A percentile compares a stretch with the other conserved stretches of the same genome.
Conservation (phyloP, 2,113 vertebrate species). For the Charadrius vociferus region DNA sequence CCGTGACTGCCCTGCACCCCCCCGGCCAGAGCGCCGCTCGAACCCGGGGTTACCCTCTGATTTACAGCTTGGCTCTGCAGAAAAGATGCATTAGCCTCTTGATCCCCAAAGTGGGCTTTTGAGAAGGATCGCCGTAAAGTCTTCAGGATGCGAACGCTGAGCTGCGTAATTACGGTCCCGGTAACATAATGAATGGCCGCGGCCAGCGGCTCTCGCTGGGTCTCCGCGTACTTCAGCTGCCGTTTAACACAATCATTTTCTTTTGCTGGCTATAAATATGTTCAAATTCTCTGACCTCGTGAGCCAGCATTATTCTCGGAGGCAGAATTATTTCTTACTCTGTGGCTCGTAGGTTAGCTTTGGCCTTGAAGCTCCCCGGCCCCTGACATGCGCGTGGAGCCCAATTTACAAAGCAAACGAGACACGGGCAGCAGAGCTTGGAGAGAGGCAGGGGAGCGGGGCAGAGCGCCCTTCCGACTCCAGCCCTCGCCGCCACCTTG, state of each 20-base stretch:
- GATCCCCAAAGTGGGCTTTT: neutral
- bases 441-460: neutral
- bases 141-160: neutral
- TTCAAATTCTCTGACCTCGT: conserved; percentile 18
- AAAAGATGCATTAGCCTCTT: neutral
- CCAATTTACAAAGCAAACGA: neutral
- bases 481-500: neutral
- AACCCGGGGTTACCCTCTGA: neutral
- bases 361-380: neutral
- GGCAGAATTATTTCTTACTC: conserved; percentile 21
- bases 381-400: neutral
- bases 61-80: neutral
- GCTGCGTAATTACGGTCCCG: neutral
- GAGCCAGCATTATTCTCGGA: neutral
- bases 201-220: neutral
- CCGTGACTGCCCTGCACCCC: accelerated
- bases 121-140: neutral
- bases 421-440: neutral
- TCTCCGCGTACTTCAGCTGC: neutral
- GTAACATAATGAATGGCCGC: neutral
- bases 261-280: conserved; percentile 26
- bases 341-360: neutral
- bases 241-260: conserved; percentile 42
- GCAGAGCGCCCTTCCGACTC: accelerated
- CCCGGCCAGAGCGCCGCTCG: accelerated